phyloP scores from a whole-genome alignment of 2,888 invertebrate species.

The Alentia gelatinosa region DNA sequence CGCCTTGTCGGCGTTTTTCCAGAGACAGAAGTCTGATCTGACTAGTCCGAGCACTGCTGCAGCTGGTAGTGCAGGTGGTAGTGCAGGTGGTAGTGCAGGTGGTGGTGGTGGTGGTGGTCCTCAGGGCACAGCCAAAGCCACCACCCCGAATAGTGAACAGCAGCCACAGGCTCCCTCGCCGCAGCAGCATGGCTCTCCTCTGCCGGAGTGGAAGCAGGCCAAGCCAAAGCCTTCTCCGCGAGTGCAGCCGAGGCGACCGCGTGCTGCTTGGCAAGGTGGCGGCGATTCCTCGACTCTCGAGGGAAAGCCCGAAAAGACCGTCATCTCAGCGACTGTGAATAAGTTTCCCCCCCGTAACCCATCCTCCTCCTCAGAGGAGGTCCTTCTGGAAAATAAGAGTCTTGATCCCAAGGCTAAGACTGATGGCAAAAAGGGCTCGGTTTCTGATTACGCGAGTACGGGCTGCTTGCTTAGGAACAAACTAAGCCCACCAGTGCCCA shows the following conservation, averaged over 20 bases:
- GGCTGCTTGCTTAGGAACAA: slow-evolving; percentile 78
- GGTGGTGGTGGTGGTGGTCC: too few species aligned
- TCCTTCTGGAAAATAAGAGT: slow-evolving; percentile 54
- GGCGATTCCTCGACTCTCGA: neutral
- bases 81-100: too few species aligned
- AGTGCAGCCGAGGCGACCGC: slow-evolving; percentile 26
- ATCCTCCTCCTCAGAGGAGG: slow-evolving; percentile 61
- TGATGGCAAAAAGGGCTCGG: neutral
- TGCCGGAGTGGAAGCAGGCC: slow-evolving; percentile 58
- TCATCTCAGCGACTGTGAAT: slow-evolving; percentile 2
- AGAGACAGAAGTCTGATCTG: slow-evolving; percentile 76
- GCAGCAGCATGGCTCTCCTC: slow-evolving; percentile 39
- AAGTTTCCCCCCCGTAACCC: slow-evolving; percentile 59
- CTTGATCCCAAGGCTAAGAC: neutral
- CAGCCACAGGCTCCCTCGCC: neutral
- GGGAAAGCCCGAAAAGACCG: slow-evolving; percentile 8
- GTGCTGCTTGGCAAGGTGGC: neutral
- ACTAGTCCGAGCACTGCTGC: slow-evolving; percentile 64
- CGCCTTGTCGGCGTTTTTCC: slow-evolving; percentile 71
- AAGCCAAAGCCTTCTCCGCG: slow-evolving; percentile 60
- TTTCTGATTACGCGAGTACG: slow-evolving; percentile 26
- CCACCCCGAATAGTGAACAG: neutral
- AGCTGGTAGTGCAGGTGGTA: neutral
- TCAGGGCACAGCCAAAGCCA: neutral
- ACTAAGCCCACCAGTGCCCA: slow-evolving; percentile 86